Base-by-base conservation (phyloP, 64 coral and sea anemone genomes). In the Platygyra sinensis region DNA sequence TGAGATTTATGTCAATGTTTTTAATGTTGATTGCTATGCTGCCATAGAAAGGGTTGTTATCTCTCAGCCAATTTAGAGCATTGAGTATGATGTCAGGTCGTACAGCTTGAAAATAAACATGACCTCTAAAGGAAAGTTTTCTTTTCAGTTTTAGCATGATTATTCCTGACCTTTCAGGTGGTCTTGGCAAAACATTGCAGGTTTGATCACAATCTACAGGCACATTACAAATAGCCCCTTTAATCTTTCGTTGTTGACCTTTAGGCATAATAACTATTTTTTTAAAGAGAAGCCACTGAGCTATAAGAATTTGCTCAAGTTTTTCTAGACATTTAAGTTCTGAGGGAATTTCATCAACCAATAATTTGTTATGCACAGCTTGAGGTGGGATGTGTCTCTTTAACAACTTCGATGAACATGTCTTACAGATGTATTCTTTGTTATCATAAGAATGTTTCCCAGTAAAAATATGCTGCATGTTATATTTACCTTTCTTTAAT, bases 221-320 rank as follows among this genome's bases (percentile, higher is more conserved):
- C 36, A 38, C 36, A 38, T 38, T 38, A 38, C 36, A 38, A 38
- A 38, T 38, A 38, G 36, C 36, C 36, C 36, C 36, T 38, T 38
- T 38, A 38, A 38, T 38, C 4, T 38, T 38, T 38, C 36, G 36
- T 38, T 38, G 36, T 38, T 38, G 36, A 4, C 36, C 36, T 38
- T 38, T 38, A 4, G 36, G 36, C 36, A 38, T 38, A 2, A 38
- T 4, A 2, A 38, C 36, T 38, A 38, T 38, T 38, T 38, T 38
- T 4, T 87, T 65, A 75, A 89, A 89, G 29, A 89, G 73, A 76
- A 89, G 77, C 31, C 74, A 30, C 52, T 77, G 22, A n/a, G 87
- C 87, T 79, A 89, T 79, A 64, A 89, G 30, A 32, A 89, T 80
- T 69, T 89, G 87, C 80, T 89, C 75, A 78, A 89, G 72, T 69